Conservation (phyloP, 2,797 vertebrate species). For the Morelia viridis region DNA sequence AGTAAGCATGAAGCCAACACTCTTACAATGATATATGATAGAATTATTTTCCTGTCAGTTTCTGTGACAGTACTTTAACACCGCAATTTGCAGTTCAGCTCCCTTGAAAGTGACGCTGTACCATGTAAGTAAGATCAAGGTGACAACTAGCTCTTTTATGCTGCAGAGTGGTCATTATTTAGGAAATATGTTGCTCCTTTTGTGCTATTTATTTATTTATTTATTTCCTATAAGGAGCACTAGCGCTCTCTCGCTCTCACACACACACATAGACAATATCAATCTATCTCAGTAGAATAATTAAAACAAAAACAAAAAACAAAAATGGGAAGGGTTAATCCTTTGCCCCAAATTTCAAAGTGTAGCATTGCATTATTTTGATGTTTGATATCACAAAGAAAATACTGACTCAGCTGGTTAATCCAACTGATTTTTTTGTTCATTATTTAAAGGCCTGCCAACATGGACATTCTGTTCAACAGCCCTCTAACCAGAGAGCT, state of each 20-base stretch:
- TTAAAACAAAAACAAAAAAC: neutral
- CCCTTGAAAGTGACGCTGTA: conserved; percentile 39
- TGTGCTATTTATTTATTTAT: conserved; percentile 8
- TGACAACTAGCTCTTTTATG: conserved; percentile 43
- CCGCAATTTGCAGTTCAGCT: conserved; percentile 45
- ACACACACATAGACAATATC: neutral
- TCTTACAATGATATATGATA: conserved; percentile 46
- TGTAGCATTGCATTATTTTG: conserved; percentile 41
- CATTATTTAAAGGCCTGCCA: neutral
- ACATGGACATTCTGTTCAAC: neutral
- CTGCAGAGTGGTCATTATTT: conserved; percentile 37
- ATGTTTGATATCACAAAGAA: conserved; percentile 40
- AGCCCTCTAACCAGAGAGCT: conserved; percentile 10
- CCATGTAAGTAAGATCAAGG: conserved; percentile 44
- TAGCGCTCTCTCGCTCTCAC: neutral
- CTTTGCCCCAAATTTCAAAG: conserved; percentile 58
- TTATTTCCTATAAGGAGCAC: conserved; percentile 17
- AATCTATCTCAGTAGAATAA: neutral
- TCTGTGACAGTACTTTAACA: conserved; percentile 64
- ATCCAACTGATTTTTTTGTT: conserved; percentile 27
- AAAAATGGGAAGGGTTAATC: conserved; percentile 16
- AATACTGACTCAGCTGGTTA: conserved; percentile 44
- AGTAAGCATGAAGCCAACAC: conserved; percentile 25
- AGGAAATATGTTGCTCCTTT: rapidly evolving
- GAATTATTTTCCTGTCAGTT: conserved; percentile 58